Evolutionary conservation across 2,888 invertebrate species (phyloP), one percentile per base, ranked within the genome.

Genomic region (Meiosimyza platycephala): DNA sequence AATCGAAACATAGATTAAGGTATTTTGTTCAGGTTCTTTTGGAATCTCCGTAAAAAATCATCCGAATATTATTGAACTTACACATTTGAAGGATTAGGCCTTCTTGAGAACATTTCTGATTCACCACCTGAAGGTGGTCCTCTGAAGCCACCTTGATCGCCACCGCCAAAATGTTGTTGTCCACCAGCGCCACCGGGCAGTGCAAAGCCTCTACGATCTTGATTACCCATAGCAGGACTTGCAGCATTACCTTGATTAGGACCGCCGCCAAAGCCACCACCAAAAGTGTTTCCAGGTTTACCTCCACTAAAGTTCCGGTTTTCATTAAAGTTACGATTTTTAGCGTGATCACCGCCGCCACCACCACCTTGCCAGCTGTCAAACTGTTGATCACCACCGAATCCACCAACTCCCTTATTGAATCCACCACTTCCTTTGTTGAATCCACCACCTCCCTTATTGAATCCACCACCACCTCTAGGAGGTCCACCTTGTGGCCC

Each of bases 121-220:
- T 70, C 70, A 33, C 60, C 86, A 13, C 73, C 55, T 13, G 71
- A 59, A 33, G 75, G 72, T 5, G 77, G 72, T 11, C 73, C 78
- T 57, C 78, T 80, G 67, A 80, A 83, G 18, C 79, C 85, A 86
- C 55, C 87, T 88, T 47, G 87, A 71, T 76, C 77, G 2, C 79
- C 80, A n/a, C 74, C 72, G n/a, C 79, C 81, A 72, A 79, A 78
- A 9, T 79, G 76, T 71, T 79, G 77, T 64, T 82, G 76, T 57
- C 71, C 69, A 28, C 75, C 60, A 33, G 65, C 40, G 40, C 71
- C 75, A 6, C 86, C 85, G 1, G 87, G 84, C 70, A 86, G 75
- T 1, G 85, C 83, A 73, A 87, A 86, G 3, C 86, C 86, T 12
- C 86, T 81, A 16, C 87, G 80, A 76, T 86, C 86, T 78, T 86